These are phyloP conservation scores for Dipodomys spectabilis DNA, from an alignment of 2,113 vertebrate species.

Conservation along the genomic window DNA sequence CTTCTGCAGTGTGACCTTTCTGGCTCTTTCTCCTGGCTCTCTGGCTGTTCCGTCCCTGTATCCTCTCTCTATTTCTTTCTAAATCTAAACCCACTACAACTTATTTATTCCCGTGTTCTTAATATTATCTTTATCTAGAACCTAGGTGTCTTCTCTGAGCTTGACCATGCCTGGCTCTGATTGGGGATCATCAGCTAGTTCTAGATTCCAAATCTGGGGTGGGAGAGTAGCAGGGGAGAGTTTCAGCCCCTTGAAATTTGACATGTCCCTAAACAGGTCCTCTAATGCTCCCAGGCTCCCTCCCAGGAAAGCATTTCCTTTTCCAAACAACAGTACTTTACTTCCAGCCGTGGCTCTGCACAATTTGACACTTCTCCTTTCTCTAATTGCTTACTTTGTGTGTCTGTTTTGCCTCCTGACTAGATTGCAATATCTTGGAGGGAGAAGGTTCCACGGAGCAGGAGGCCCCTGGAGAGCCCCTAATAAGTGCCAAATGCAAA, in stretches of 20 bases:
- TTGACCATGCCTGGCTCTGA: neutral
- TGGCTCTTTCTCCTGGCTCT: neutral
- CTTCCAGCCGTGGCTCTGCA: slow-evolving; percentile 27
- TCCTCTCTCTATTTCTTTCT: slow-evolving; percentile 7
- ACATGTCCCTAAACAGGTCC: neutral
- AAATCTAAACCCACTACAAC: slow-evolving; percentile 21
- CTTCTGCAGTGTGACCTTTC: neutral
- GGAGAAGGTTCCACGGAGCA: neutral
- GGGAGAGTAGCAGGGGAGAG: neutral
- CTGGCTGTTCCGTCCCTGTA: neutral
- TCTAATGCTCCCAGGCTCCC: neutral
- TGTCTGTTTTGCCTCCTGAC: slow-evolving; percentile 76
- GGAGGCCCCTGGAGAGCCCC: slow-evolving; percentile 61
- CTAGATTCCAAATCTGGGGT: neutral
- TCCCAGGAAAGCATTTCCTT: slow-evolving; percentile 37
- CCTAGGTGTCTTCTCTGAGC: neutral
- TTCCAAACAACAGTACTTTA: slow-evolving; percentile 33
- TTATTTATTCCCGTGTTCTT: neutral
- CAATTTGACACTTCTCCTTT: slow-evolving; percentile 41
- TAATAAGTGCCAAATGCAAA: slow-evolving; percentile 73
- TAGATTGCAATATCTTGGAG: slow-evolving; percentile 45
- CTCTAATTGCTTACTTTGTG: slow-evolving; percentile 77
- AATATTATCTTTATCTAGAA: neutral
- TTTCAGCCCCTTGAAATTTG: neutral
- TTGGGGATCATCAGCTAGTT: neutral